Conservation (phyloP, 2,888 invertebrate species). For the Abrostola tripartita region DNA sequence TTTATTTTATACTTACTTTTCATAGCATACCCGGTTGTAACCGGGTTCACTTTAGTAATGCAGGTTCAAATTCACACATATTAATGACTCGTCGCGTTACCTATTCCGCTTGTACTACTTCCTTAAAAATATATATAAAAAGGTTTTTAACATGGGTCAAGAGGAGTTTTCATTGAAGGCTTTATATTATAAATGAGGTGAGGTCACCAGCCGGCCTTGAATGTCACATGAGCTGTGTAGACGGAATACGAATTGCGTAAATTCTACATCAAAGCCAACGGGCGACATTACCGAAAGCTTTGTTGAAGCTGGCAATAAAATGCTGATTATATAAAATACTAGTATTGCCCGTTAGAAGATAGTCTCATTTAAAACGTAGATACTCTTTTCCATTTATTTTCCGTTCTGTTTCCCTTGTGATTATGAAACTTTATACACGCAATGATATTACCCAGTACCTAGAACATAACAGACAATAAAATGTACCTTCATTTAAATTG, state of each 20-base stretch:
- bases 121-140: background rate
- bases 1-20: too few relatives aligned
- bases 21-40: too few relatives aligned
- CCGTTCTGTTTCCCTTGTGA: background rate
- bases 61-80: background rate
- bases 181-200: constrained; percentile 4
- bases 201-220: constrained; percentile 10
- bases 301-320: background rate
- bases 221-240: constrained; percentile 5
- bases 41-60: too few relatives aligned
- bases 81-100: background rate
- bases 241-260: constrained; percentile 10
- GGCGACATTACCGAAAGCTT: constrained; percentile 1
- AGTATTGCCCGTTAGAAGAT: background rate
- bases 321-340: background rate
- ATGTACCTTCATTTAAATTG: too few relatives aligned
- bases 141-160: background rate
- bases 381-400: background rate
- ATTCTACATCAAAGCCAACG: constrained; percentile 11
- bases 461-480: too few relatives aligned
- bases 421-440: too few relatives aligned
- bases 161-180: background rate
- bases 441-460: too few relatives aligned
- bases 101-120: background rate
- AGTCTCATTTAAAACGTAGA: background rate